Base-by-base conservation (phyloP, 1,140 invertebrate species). In the Ceratina calcarata region DNA sequence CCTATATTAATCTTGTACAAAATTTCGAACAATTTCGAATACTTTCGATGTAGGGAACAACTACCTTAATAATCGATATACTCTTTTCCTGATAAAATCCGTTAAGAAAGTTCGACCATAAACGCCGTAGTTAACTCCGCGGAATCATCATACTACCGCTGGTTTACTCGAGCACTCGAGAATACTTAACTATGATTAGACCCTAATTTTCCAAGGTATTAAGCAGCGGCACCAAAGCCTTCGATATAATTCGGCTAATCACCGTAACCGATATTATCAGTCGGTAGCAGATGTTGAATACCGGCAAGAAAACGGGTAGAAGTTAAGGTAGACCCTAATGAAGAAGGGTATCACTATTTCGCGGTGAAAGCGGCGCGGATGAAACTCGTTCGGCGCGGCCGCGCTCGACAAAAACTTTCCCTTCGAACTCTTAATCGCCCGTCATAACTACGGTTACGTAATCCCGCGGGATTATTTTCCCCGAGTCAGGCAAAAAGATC, bases 381-480 rank as follows among this genome's bases (percentile, higher is more conserved):
- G 55, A 61, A 61, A 72, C 18, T 27, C 61, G 61, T 76, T 66
- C 24, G 51, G 51, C 24, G 24, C 7, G 49, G 37, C 37, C 37
- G 37, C 37, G 37, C 10, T 3, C 12, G 13, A 16, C 37, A 77
- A 60, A 51, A 77, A 69, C 22, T 69, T 60, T 20, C 18, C 3
- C 61, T 13, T 32, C 32, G 24, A 69, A 51, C 65, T 69, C 74
- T 61, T 77, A 60, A 77, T 77, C 37, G 58, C 18, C 22, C 60
- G 66, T 60, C 74, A 69, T 24, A 62, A 66, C 49, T 57, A n/a
- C 27, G 53, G 65, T 37, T 3, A 22, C n/a, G 37, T 66, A 66
- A 66, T 66, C 16, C 6, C 18, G 18, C 0, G 27, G 27, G 51
- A 24, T 20, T 53, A 45, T 60, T 51, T 22, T 8, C 12, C 15